These are phyloP conservation scores for Turritopsis rubra DNA, from an alignment of 30 jellyfish, hydroid and myxozoan genomes.

Conservation along the genomic window DNA sequence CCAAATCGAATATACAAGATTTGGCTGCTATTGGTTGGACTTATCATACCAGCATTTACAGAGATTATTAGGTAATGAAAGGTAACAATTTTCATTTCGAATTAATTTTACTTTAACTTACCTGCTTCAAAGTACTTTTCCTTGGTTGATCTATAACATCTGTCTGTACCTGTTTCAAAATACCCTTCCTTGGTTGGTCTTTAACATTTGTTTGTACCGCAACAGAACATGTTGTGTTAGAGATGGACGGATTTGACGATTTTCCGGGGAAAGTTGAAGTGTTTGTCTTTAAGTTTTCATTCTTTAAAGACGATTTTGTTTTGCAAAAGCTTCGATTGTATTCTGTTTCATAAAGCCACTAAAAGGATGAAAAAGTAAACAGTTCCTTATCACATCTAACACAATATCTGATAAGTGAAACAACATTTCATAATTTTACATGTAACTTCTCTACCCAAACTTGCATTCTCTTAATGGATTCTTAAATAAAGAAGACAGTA, in stretches of 20 bases:
- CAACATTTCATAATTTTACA: no score
- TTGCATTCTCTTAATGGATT: no score
- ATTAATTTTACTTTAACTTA: neutral
- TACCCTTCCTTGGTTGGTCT: neutral
- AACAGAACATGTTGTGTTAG: neutral
- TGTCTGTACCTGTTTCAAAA: neutral
- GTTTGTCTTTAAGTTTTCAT: neutral
- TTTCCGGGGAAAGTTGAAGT: neutral
- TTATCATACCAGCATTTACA: neutral
- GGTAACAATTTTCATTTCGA: no score
- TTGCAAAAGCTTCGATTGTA: neutral
- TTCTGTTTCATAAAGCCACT: constrained; percentile 18
- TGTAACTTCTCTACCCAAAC: no score
- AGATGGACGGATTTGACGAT: neutral
- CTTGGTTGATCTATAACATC: neutral
- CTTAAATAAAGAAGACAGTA: no score
- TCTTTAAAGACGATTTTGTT: neutral
- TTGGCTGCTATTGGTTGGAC: no score
- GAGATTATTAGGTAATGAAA: no score
- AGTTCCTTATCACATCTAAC: neutral
- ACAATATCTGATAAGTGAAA: no score
- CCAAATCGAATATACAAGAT: no score
- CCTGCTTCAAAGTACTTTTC: neutral
- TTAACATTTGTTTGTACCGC: neutral
- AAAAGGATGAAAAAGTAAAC: neutral